phyloP scores from a whole-genome alignment of 2,888 invertebrate species.

The Tyria jacobaeae region DNA sequence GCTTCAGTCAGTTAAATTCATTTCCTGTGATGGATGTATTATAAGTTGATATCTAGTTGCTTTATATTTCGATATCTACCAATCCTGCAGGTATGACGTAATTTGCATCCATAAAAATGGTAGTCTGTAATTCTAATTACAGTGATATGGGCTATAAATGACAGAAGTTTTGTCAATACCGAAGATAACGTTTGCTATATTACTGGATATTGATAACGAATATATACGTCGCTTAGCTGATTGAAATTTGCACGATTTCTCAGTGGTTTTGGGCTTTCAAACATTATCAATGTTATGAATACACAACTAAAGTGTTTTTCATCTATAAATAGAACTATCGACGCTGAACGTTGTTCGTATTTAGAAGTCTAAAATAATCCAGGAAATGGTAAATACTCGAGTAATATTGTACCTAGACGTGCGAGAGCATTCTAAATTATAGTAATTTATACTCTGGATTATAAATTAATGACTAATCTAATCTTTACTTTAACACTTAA shows the following conservation, averaged over 20 bases:
- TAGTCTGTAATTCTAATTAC: slow-evolving; percentile 4
- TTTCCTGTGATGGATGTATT: neutral
- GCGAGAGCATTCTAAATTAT: neutral
- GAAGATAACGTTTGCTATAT: slow-evolving; percentile 23
- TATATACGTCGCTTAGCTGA: neutral
- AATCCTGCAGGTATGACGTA: neutral
- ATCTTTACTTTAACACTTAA: neutral
- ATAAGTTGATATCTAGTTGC: neutral
- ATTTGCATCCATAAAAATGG: neutral
- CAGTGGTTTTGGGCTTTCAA: slow-evolving; percentile 11
- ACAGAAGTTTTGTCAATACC: slow-evolving; percentile 32
- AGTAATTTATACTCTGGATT: neutral
- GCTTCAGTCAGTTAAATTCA: neutral
- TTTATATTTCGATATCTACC: neutral
- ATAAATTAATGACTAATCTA: neutral
- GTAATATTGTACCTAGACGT: neutral
- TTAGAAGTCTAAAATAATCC: slow-evolving; percentile 7
- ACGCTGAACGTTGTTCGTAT: neutral
- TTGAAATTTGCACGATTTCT: slow-evolving; percentile 11
- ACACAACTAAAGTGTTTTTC: slow-evolving; percentile 11
- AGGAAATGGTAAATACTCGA: neutral
- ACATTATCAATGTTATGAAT: slow-evolving; percentile 19
- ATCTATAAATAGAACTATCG: slow-evolving; percentile 12
- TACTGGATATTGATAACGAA: slow-evolving; percentile 27
- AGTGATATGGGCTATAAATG: slow-evolving; percentile 16